Percentiles rank a stretch among this genome's conserved stretches.
These are phyloP conservation scores for Prietella phreatophila DNA, from an alignment of 2,113 vertebrate species.

Conservation along the genomic window DNA sequence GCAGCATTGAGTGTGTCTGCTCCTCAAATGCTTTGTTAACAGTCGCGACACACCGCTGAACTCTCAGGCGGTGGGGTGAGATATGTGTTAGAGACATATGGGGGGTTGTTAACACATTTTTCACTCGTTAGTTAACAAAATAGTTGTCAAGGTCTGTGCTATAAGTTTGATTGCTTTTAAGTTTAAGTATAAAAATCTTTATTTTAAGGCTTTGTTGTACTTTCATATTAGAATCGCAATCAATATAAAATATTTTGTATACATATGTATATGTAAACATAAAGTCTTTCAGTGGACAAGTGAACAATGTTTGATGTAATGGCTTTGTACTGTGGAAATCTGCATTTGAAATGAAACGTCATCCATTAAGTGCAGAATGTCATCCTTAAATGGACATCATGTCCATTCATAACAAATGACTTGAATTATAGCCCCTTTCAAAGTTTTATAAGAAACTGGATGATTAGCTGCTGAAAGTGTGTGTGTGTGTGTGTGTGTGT, in stretches of 20 bases:
- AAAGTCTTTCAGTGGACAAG: background rate
- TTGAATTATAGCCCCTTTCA: background rate
- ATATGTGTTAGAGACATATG: constrained; percentile 43
- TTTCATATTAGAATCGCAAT: background rate
- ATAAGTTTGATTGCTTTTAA: background rate
- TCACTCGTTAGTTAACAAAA: constrained; percentile 45
- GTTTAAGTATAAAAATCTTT: background rate
- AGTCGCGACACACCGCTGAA: constrained; percentile 33
- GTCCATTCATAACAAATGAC: background rate
- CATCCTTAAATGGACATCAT: background rate
- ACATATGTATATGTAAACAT: background rate
- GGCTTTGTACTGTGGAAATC: background rate
- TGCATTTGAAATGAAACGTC: background rate
- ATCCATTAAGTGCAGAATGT: background rate
- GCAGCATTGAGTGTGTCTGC: constrained; percentile 60
- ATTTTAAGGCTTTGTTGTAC: background rate
- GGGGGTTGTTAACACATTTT: constrained; percentile 44
- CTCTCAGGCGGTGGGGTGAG: constrained; percentile 31
- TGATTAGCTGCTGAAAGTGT: background rate
- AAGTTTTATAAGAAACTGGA: background rate
- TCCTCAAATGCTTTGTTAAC: constrained; percentile 59
- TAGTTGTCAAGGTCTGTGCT: background rate
- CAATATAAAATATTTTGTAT: background rate
- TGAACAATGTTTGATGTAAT: background rate
- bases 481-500: no score